Evolutionary conservation across 2,113 vertebrate species (phyloP), one percentile per base, ranked within the genome.

Genomic region (Mungos mungo): DNA sequence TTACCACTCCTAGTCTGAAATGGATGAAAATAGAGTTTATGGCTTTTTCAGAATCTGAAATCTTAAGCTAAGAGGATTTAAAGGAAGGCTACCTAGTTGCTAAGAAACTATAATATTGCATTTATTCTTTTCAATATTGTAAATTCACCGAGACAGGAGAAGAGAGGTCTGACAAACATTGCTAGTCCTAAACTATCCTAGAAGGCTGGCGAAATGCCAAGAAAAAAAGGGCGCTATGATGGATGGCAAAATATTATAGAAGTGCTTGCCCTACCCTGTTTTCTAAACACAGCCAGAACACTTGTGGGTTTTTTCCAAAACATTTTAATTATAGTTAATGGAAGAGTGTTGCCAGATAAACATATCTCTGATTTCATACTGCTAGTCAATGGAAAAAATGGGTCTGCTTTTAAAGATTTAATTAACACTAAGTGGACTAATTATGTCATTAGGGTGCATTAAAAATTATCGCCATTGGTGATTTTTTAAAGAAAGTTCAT

Each of bases 331-430:
- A 50, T 29, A 63, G 23, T 23, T 94, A 82, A 63, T 77, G 45
- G 29, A 54, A 88, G 66, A 76, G 15, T 87, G 80, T 90, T 87
- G 57, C 31, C 60, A n/a, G 69, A 25, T 31, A 83, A 69, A 79
- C 12, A 69, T 16, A 33, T 88, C 23, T 71, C 54, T 81, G 13
- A 90, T 65, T 65, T 79, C 25, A 72, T 54, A 57, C 35, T 68
- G 35, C 38, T 66, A 80, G 65, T 41, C 16, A 11, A 15, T 80
- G 41, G 27, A 60, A 92, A 92, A 80, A 79, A 19, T 60, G 76
- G 16, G 21, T 27, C 41, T 74, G 81, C 54, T 91, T 96, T 92
- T 4, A 82, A 63, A 88, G n/a, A 86, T 90, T 88, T 83, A 83
- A 77, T 83, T 86, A 94, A 52, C 33, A 47, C 47, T 60, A 69